These are phyloP conservation scores for Litoditis marina DNA, from an alignment of 2,888 invertebrate species.

Conservation along the genomic window DNA sequence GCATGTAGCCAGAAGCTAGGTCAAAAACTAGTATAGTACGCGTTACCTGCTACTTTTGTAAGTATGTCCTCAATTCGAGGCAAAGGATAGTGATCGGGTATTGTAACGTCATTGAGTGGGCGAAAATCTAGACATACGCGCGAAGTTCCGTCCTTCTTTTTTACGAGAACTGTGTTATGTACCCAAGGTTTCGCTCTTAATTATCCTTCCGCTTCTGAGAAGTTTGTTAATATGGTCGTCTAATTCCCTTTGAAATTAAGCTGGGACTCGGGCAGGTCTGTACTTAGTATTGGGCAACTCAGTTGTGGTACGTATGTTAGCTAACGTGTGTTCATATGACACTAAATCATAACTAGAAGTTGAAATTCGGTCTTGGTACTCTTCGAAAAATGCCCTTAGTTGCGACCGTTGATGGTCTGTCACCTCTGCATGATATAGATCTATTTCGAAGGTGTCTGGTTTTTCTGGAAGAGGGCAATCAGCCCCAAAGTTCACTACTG, in stretches of 20 bases:
- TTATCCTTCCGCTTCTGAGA: constrained; percentile 20
- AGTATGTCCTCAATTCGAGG: constrained; percentile 30
- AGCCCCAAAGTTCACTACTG: not conserved
- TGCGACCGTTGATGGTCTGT: not conserved
- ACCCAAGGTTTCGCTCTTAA: constrained; percentile 41
- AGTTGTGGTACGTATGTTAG: constrained; percentile 33
- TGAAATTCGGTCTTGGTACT: constrained; percentile 10
- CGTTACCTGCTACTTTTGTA: constrained; percentile 12
- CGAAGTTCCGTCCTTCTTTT: constrained; percentile 39
- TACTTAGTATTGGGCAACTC: constrained; percentile 18
- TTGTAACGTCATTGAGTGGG: constrained; percentile 26
- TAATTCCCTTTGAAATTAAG: constrained; percentile 26
- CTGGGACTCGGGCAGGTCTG: constrained; percentile 25
- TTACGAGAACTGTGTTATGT: constrained; percentile 21
- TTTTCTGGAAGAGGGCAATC: not conserved
- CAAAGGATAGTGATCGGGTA: constrained; percentile 36
- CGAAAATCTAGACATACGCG: constrained; percentile 41
- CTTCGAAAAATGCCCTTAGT: constrained; percentile 28
- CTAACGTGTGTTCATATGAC: constrained; percentile 18
- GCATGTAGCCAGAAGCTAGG: constrained; percentile 14
- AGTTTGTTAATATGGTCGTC: constrained; percentile 37
- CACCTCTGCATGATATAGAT: not conserved
- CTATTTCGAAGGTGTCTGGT: not conserved
- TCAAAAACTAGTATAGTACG: constrained; percentile 25
- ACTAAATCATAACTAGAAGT: constrained; percentile 38